These are phyloP conservation scores for Halictus quadricinctus DNA, from an alignment of 2,888 invertebrate species.

Conservation along the genomic window DNA sequence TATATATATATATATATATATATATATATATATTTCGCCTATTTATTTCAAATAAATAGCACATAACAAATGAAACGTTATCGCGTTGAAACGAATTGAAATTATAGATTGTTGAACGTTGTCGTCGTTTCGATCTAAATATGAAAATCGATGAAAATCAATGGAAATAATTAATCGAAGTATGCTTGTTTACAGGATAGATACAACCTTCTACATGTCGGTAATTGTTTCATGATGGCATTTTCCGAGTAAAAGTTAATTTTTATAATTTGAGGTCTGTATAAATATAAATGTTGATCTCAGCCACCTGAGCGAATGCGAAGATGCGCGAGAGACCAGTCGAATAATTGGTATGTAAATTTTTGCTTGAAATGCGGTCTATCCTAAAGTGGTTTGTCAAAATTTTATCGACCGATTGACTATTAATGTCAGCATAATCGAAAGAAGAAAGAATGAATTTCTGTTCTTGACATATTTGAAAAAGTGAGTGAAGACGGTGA, in stretches of 20 bases:
- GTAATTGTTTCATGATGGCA: constrained; percentile 61
- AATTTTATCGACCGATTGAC: constrained; percentile 7
- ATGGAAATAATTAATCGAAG: neutral
- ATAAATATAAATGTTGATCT: constrained; percentile 77
- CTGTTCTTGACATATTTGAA: constrained; percentile 36
- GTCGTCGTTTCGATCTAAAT: neutral
- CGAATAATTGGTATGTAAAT: constrained; percentile 23
- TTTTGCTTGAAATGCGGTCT: constrained; percentile 31
- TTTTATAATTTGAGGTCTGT: constrained; percentile 58
- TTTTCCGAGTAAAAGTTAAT: constrained; percentile 67
- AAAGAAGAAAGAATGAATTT: constrained; percentile 47
- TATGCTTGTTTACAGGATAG: constrained; percentile 2
- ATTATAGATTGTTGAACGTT: neutral
- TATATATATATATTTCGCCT: no score
- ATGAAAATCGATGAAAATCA: neutral
- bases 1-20: no score
- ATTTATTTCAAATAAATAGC: neutral
- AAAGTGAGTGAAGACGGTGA: constrained; percentile 35
- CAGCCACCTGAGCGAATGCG: constrained; percentile 62
- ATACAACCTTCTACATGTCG: constrained; percentile 31
- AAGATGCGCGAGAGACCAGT: constrained; percentile 49
- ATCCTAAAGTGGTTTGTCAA: constrained; percentile 8
- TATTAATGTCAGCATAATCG: constrained; percentile 29
- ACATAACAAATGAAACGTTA: neutral
- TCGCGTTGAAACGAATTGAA: neutral